phyloP scores from a whole-genome alignment of 2,888 invertebrate species.

The Aporophyla nigra region DNA sequence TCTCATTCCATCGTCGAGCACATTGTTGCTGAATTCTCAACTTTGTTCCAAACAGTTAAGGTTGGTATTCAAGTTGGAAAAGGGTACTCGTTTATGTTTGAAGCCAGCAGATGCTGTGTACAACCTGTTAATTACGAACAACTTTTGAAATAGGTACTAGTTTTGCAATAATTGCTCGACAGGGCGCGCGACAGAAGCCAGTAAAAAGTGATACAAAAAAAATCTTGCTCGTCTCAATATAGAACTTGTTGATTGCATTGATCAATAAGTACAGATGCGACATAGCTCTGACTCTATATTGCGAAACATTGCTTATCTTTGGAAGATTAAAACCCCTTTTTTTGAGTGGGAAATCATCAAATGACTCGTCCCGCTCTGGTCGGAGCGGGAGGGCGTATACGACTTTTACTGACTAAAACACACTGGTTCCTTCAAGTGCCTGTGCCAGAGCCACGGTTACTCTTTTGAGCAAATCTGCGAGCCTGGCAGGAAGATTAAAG shows the following conservation, averaged over 20 bases:
- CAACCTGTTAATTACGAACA: constrained; percentile 85
- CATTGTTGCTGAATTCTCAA: constrained; percentile 45
- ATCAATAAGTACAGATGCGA: constrained; percentile 59
- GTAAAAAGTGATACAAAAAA: constrained; percentile 78
- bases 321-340: background rate
- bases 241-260: constrained; percentile 77
- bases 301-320: background rate
- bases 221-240: constrained; percentile 72
- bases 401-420: no score
- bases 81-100: constrained; percentile 52
- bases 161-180: constrained; percentile 82
- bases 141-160: constrained; percentile 82
- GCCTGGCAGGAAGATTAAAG: no score
- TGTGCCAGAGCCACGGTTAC: no score
- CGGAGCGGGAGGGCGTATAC: no score
- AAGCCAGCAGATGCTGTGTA: constrained; percentile 78
- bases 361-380: no score
- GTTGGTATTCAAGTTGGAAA: constrained; percentile 19
- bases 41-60: constrained; percentile 41
- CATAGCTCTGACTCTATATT: constrained; percentile 14
- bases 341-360: no score
- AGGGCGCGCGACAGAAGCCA: constrained; percentile 80
- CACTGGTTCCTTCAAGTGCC: no score
- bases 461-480: no score
- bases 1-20: constrained; percentile 29